Evolutionary conservation across 2,888 invertebrate genomes (phyloP).

Genomic region (Cheilosia impressa): DNA sequence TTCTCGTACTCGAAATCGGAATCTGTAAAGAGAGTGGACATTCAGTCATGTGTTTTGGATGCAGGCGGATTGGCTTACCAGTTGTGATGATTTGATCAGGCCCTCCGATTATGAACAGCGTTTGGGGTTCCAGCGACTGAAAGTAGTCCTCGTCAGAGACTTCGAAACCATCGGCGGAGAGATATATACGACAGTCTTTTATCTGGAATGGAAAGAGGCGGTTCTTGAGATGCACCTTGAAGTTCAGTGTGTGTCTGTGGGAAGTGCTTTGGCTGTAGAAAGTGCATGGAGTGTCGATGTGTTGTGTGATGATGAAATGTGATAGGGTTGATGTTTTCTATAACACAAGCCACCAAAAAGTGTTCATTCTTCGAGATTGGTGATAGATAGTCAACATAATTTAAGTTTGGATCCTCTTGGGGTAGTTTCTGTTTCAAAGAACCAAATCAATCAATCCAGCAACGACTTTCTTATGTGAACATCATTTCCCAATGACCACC

Average conservation of each 20-base stretch:
- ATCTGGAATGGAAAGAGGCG: constrained; percentile 77
- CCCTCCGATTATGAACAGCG: constrained; percentile 87
- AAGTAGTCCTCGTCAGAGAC: constrained; percentile 92
- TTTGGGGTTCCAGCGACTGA: constrained; percentile 89
- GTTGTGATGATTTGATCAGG: constrained; percentile 85
- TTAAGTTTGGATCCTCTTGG: no score
- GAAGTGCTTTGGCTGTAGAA: no score
- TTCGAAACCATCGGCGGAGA: constrained; percentile 88
- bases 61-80: constrained; percentile 81
- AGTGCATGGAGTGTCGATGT: neutral
- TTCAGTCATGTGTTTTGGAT: neutral
- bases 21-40: constrained; percentile 76
- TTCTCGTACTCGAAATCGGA: constrained; percentile 81
- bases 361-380: no score
- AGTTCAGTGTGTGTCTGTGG: no score
- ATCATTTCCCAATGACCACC: neutral
- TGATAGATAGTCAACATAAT: no score
- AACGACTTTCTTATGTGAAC: no score
- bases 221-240: constrained; percentile 12
- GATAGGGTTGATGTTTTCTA: neutral
- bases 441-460: no score
- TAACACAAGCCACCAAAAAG: no score
- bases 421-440: no score
- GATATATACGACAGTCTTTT: constrained; percentile 84
- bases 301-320: neutral